Percentiles rank a stretch among this genome's conserved stretches.
These are phyloP conservation scores for Epizoanthus fatuus DNA, from an alignment of 92 coral and sea anemone genomes.

Conservation along the genomic window DNA sequence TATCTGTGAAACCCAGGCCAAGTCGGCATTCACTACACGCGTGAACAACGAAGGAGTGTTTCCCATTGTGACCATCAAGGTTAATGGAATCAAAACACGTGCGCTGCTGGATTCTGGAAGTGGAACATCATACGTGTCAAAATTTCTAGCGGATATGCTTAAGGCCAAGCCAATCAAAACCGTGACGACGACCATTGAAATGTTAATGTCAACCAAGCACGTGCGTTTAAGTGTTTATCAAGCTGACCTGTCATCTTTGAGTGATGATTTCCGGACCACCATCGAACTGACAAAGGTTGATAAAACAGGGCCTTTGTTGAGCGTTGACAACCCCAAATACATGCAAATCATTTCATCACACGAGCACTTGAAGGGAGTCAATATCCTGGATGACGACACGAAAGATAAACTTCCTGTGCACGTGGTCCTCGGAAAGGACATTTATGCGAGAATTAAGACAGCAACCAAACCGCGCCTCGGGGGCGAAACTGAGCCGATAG, in stretches of 20 bases:
- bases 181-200: not conserved
- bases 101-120: not conserved
- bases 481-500: not conserved
- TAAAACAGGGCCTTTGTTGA: not conserved
- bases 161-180: not conserved
- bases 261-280: not conserved
- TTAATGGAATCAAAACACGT: too few relatives aligned
- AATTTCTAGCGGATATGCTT: not conserved
- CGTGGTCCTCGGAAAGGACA: not conserved
- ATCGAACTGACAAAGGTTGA: slow-evolving; percentile 1
- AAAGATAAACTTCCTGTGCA: too few relatives aligned
- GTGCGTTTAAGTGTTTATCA: not conserved
- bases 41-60: too few relatives aligned
- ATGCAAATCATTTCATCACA: too few relatives aligned
- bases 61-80: too few relatives aligned
- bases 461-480: slow-evolving; percentile 1
- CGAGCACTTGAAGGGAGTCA: too few relatives aligned
- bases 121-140: not conserved
- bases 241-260: not conserved
- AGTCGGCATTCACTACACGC: too few relatives aligned
- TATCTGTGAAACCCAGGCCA: slow-evolving; percentile 18
- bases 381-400: too few relatives aligned
- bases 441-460: not conserved
- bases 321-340: too few relatives aligned
- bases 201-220: not conserved